These are phyloP conservation scores for Promerops cafer DNA, from an alignment of 2,113 vertebrate genomes.

Conservation along the genomic window DNA sequence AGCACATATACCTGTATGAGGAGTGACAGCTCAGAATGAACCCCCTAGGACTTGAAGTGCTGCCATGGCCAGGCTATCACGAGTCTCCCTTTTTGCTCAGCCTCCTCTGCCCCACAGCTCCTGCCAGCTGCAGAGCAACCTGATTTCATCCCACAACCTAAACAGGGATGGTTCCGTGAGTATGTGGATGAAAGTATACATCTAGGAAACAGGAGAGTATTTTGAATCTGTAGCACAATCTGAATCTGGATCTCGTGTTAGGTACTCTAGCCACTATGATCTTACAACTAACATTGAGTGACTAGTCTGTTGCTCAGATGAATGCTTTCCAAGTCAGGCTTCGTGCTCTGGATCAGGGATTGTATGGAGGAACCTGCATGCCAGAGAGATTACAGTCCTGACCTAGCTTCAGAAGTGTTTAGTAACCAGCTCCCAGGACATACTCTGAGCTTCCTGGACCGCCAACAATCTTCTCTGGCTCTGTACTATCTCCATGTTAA, in stretches of 20 bases:
- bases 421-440: not conserved
- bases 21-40: not conserved
- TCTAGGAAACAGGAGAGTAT: not conserved
- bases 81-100: not conserved
- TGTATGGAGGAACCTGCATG: not conserved
- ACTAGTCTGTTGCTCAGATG: not conserved
- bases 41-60: not conserved
- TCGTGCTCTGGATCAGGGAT: not conserved
- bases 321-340: not conserved
- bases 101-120: not conserved
- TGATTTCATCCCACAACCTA: not conserved
- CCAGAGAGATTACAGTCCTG: not conserved
- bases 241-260: not conserved
- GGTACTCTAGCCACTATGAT: no score
- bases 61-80: not conserved
- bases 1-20: not conserved
- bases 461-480: not conserved
- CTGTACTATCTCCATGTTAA: not conserved
- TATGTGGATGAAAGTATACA: not conserved
- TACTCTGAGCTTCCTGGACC: not conserved
- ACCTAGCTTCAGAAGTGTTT: not conserved
- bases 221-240: not conserved
- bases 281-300: accelerated
- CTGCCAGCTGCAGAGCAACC: not conserved
- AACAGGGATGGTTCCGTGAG: not conserved